Evolutionary conservation across 2,888 invertebrate genomes (phyloP), one percentile per base, ranked within the genome.

Genomic region (Muscina levida): DNA sequence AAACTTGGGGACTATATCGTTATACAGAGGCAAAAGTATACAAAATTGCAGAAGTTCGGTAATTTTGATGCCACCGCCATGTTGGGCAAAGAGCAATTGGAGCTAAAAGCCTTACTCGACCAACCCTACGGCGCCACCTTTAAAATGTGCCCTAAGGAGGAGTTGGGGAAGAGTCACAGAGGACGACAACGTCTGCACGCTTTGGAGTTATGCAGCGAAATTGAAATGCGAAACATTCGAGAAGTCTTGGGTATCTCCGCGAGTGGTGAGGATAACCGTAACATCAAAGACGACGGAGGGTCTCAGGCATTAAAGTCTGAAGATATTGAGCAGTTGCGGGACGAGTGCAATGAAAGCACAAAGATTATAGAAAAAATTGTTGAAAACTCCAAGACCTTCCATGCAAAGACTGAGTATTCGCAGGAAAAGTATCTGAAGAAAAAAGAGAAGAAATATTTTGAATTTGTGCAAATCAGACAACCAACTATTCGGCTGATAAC

Each of bases 361-460:
- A 95, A 95, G 86, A 97, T 98, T 83, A 94, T 98, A 4, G 95
- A 94, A 82, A 95, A 95, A 72, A 92, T 99, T 13, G 95, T 98
- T 66, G 95, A 95, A 81, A 98, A 98, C 88, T 98, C 98, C 15
- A 95, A 94, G 84, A 97, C 98, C 0, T 99, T 98, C 89, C 93
- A 93, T 44, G 92, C 93, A 73, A 98, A 98, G 92, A 98, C 98
- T 0, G 97, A 96, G 86, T 98, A 95, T 89, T 95, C 96, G 0
- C 96, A 98, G 89, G 96, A 97, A 85, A 98, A 98, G 89, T 99
- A 98, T 89, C 92, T 98, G 53, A 95, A 95, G 85, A 98, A 98
- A 89, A 99, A 99, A 89, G 96, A 97, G 86, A 95, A 95, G 85
- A 98, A 98, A 91, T 98, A 98, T 91, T 95, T 94, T 87, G 96